Evolutionary conservation across 1,140 invertebrate species (phyloP), one percentile per base, ranked within the genome.

Genomic region (Neodiprion fabricii): DNA sequence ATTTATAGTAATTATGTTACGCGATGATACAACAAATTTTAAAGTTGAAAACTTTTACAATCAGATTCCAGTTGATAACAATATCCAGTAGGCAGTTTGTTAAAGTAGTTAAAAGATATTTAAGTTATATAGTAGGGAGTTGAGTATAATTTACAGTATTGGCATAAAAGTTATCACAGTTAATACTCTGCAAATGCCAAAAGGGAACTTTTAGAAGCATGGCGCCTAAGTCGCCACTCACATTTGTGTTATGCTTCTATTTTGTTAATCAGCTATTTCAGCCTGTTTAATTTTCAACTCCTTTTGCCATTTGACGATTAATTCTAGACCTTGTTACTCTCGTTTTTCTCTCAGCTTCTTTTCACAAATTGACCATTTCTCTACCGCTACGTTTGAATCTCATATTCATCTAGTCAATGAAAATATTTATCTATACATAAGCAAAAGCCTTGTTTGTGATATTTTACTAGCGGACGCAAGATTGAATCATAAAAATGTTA

Each of bases 161-260:
- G 77, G 77, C 81, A 82, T 82, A 74, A 79, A 65, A 76, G 76
- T 79, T 84, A 84, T 84, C 82, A 84, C 83, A 84, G 83, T 80
- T 82, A 81, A 82, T 79, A 78, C 67, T 76, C 70, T 75, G 77
- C 69, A 79, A 77, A 78, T 75, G 74, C 74, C 76, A 68, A 79
- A 61, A 80, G 78, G 78, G 73, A 80, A 80, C 72, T 76, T 65
- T 72, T 66, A 61, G 71, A 78, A 77, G 77, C 77, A 75, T 17
- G 72, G 76, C 72, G 12, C 9, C 28, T 5, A 17, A 9, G 5
- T 61, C 9, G 7, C 53, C 53, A 9, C n/a, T 61, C 53, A 61
- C 53, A 61, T 61, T 17, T 61, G n/a, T 61, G n/a, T 17, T 61
- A 61, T 17, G 53, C 53, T 61, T 61, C 53, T 17, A 61, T 61